These are phyloP conservation scores for Lepidocyrtinus sp. DNA, from an alignment of 2,888 invertebrate genomes.

Conservation along the genomic window DNA sequence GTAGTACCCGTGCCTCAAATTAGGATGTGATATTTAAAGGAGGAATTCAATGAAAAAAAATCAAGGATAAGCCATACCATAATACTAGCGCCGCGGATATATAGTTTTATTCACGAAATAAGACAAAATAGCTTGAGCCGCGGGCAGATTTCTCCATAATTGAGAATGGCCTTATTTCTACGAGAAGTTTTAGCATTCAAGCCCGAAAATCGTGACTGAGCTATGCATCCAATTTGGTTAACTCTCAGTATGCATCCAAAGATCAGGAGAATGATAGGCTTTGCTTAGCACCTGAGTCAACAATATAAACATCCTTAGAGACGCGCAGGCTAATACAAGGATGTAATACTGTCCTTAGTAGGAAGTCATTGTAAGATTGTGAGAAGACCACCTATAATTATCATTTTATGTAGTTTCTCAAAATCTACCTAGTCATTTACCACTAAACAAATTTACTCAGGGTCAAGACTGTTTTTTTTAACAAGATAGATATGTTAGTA, in stretches of 20 bases:
- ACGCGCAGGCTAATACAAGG: too few species aligned
- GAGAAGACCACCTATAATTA: neutral
- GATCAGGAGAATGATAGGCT: conserved; percentile 1
- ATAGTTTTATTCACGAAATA: neutral
- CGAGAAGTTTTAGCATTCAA: conserved; percentile 8
- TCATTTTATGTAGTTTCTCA: neutral
- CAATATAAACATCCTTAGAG: too few species aligned
- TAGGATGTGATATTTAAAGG: too few species aligned
- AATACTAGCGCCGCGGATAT: neutral
- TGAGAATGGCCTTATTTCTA: conserved; percentile 25
- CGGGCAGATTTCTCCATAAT: conserved; percentile 15
- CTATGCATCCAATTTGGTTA: conserved; percentile 25
- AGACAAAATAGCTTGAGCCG: neutral
- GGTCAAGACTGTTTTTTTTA: neutral
- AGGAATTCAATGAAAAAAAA: neutral
- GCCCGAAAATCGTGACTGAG: conserved; percentile 29
- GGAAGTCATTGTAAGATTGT: neutral
- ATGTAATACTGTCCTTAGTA: neutral
- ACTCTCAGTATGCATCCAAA: neutral
- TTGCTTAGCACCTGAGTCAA: conserved; percentile 5
- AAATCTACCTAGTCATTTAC: neutral
- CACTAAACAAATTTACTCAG: neutral
- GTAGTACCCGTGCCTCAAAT: too few species aligned
- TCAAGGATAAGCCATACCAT: neutral
- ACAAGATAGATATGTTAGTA: neutral